phyloP scores from a whole-genome alignment of 2,113 vertebrate species.

The Chloroceryle aenea region DNA sequence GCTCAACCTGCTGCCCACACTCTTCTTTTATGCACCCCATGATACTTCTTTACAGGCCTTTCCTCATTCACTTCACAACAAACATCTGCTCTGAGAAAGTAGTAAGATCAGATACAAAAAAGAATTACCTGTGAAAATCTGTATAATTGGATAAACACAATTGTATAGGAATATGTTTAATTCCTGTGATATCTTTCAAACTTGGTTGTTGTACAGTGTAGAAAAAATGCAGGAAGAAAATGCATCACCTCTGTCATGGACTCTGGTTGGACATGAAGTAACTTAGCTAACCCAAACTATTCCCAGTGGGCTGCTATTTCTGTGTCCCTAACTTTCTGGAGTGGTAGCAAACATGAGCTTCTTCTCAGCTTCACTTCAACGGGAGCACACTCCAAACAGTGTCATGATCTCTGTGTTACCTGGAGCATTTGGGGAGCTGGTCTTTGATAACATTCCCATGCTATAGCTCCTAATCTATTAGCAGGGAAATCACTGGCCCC shows the following conservation, averaged over 20 bases:
- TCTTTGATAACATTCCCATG: background rate
- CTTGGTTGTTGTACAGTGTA: rapidly evolving
- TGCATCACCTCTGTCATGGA: rapidly evolving
- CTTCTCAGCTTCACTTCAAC: rapidly evolving
- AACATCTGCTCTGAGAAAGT: background rate
- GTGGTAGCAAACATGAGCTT: background rate
- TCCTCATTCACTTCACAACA: background rate
- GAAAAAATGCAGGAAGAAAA: background rate
- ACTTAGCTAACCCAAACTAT: background rate
- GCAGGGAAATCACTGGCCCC: background rate
- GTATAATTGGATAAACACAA: background rate
- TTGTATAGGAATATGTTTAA: background rate
- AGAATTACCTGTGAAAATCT: background rate
- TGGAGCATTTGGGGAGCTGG: background rate
- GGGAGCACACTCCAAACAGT: background rate
- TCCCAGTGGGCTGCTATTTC: background rate
- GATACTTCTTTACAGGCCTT: background rate
- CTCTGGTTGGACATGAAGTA: background rate
- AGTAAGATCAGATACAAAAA: background rate
- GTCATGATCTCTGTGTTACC: rapidly evolving
- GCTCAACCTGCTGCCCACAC: no score
- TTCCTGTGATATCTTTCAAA: background rate
- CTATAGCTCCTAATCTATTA: background rate
- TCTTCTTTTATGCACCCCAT: no score
- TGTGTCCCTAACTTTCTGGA: background rate